Base-by-base conservation (phyloP, 1,140 invertebrate species). In the Dreissena rostriformis region DNA sequence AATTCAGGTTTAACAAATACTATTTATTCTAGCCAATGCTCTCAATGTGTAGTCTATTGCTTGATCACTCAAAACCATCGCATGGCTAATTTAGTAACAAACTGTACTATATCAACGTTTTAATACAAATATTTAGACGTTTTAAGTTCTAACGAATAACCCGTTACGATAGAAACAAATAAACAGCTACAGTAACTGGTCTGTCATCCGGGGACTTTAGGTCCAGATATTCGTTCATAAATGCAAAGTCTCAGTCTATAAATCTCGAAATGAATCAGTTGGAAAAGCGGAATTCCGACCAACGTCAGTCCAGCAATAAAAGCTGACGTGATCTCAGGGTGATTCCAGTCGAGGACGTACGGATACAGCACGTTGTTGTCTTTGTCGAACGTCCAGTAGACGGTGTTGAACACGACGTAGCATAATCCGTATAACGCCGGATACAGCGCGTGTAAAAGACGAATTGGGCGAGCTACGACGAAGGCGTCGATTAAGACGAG, bases 311-410 rank as follows among this genome's bases (percentile, higher is more conserved):
- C 71, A 19, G 77, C 17, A 0, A 82, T 52, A 19, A 89, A 66
- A 0, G 73, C 67, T 17, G 88, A 24, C 22, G 88, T 78, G 14
- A 55, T 65, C 10, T 86, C 87, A 1, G 90, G 88, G 28, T 86
- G 71, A 53, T 90, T 91, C 91, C 91, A 91, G 66, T 91, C 91
- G 57, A 91, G 67, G 14, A 91, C 82, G 1, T 73, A 74, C 7
- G 78, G 63, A 75, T 91, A 91, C 0, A 91, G 39, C 5, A 91
- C 87, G 61, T 90, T 83, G 17, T 83, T 79, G 11, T 39, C 68
- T 2, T 82, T 81, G 68, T 91, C 91, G 6, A 49, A 19, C 28
- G 86, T 85, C 89, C 89, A 91, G 63, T 88, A 90, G 17, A 89
- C 86, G 24, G 87, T 70, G 68, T 79, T 88, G 82, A 89, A 91